Base-by-base conservation (phyloP, 2,888 invertebrate genomes). In the Drosophila borealis region DNA sequence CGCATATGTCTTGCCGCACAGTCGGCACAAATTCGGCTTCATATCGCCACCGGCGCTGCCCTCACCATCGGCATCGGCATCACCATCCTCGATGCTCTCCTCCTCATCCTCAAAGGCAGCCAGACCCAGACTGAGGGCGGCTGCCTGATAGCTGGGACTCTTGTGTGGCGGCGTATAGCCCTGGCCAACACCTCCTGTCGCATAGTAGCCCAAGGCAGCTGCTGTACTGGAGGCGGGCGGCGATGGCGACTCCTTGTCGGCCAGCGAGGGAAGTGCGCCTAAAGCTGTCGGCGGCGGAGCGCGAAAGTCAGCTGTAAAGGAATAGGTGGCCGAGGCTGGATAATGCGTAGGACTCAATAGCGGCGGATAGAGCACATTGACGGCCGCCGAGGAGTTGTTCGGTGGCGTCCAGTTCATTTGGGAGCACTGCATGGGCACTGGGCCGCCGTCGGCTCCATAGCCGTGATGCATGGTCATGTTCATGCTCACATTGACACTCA, bases 381-480 rank as follows among this genome's bases (percentile, higher is more conserved):
- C 94, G 0, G 95, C 94, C 0, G 95, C 94, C 0, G 94, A 89
- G 9, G 94, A 89, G 19, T 94, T 88, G 13, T 93, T 92, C 83
- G 95, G 95, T 70, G 95, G 95, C 72, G 95, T 95, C 96, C 96
- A 96, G 92, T 96, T 96, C 86, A 96, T 95, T 72, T 91, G 96
- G 8, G 96, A 95, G 89, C 96, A 96, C 91, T 92, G 90, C 92
- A 92, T 91, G 42, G 92, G 92, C 70, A 92, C 89, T 36, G 90
- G 80, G 5, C 77, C 69, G 4, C 86, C 89, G 53, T 92, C 91
- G 90, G 93, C 80, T 81, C 93, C 83, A 81, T 95, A 95, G 2
- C 95, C 95, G 75, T 97, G 97, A 78, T 97, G 97, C 96, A 98
- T 98, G 63, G 98, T 98, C 98, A 98, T 98, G 92, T 98, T 98